Conservation (phyloP, 2,113 vertebrate genomes). For the Platysternon megacephalum region DNA sequence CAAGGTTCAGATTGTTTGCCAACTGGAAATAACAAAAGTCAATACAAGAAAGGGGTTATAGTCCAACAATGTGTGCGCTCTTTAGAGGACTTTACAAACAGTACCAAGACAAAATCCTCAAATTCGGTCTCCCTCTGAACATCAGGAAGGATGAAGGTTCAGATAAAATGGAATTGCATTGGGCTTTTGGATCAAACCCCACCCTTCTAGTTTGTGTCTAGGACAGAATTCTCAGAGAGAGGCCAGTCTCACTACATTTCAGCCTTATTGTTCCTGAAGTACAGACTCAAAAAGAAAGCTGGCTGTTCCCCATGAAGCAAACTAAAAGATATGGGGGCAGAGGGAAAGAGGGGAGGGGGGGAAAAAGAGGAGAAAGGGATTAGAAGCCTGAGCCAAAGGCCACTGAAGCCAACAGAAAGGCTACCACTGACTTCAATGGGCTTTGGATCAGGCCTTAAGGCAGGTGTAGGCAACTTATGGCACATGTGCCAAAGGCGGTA, state of each 20-base stretch:
- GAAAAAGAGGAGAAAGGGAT: not conserved
- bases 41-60: slow-evolving; percentile 28
- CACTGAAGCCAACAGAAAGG: not conserved
- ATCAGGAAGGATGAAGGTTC: not conserved
- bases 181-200: not conserved
- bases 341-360: not conserved
- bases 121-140: slow-evolving; percentile 1
- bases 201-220: not conserved
- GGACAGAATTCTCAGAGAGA: not conserved
- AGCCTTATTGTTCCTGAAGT: accelerated
- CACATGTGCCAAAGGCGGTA: too few relatives aligned
- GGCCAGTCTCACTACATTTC: not conserved
- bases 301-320: not conserved
- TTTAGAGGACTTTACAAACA: slow-evolving; percentile 18
- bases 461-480: too few relatives aligned
- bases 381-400: not conserved
- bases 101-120: slow-evolving; percentile 18
- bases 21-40: slow-evolving; percentile 49
- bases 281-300: not conserved
- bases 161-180: not conserved
- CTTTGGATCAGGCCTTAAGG: not conserved
- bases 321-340: not conserved
- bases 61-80: not conserved
- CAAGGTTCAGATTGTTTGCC: slow-evolving; percentile 37
- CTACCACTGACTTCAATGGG: accelerated